These are phyloP conservation scores for Drosophila ustulata DNA, from an alignment of 2,888 invertebrate species.

Conservation along the genomic window DNA sequence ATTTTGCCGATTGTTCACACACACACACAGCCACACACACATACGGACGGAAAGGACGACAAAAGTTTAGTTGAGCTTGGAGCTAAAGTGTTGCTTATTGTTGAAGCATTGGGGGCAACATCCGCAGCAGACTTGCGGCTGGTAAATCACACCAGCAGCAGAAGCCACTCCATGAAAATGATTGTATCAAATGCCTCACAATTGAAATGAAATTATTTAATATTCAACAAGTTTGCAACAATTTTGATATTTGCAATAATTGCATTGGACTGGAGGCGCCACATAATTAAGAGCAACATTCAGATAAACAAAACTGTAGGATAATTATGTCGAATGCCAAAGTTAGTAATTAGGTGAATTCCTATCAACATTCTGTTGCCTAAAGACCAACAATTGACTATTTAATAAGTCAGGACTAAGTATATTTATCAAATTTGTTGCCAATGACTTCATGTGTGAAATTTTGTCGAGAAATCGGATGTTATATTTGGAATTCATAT, in stretches of 20 bases:
- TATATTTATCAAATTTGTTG: neutral
- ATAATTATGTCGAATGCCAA: neutral
- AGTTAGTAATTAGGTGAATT: neutral
- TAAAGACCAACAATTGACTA: neutral
- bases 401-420: neutral
- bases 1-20: conserved; percentile 56
- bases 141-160: conserved; percentile 38
- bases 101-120: conserved; percentile 71
- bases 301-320: neutral
- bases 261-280: conserved; percentile 8
- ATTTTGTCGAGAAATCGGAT: neutral
- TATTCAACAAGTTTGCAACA: conserved; percentile 52
- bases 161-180: conserved; percentile 13
- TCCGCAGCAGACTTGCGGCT: conserved; percentile 71
- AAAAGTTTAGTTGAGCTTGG: conserved; percentile 65
- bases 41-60: conserved; percentile 18
- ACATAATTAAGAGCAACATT: conserved; percentile 1
- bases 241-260: conserved; percentile 19
- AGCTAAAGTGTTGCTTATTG: conserved; percentile 56
- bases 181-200: conserved; percentile 7
- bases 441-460: neutral
- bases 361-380: neutral
- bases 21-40: conserved; percentile 9
- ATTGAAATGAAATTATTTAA: conserved; percentile 56
- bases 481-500: neutral